These are phyloP conservation scores for Pycnomerus fuliginosus DNA, from an alignment of 2,888 invertebrate genomes.

Conservation along the genomic window DNA sequence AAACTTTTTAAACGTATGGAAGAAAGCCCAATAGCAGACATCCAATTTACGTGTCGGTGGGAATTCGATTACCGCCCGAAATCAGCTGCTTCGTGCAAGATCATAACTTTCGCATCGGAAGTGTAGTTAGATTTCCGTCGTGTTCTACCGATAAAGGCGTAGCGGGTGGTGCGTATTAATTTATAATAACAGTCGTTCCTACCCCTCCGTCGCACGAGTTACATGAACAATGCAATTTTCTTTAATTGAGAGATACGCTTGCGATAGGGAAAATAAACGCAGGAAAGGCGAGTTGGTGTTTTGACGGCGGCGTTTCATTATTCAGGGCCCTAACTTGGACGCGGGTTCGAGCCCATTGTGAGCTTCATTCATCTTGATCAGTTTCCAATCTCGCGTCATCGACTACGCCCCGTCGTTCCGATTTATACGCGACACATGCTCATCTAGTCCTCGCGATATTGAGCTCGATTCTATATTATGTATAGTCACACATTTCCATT, in stretches of 20 bases:
- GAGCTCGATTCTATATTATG: constrained; percentile 5
- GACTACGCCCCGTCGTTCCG: constrained; percentile 27
- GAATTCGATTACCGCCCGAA: no score
- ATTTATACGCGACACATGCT: constrained; percentile 14
- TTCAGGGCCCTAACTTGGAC: constrained; percentile 25
- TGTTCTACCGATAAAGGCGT: constrained; percentile 7
- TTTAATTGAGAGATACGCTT: constrained; percentile 18
- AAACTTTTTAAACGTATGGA: no score
- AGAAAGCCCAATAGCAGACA: no score
- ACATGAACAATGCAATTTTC: constrained; percentile 19
- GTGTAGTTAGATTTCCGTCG: no score
- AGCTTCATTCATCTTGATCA: constrained; percentile 49
- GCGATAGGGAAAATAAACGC: constrained; percentile 8
- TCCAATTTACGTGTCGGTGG: no score
- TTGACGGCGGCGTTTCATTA: constrained; percentile 34
- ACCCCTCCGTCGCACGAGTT: constrained; percentile 15
- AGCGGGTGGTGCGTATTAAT: constrained; percentile 16
- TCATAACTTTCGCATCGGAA: no score
- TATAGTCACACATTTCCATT: constrained; percentile 21
- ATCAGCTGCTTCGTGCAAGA: no score
- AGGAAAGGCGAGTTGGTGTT: constrained; percentile 19
- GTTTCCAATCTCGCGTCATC: constrained; percentile 46
- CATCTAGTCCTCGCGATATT: constrained; percentile 5
- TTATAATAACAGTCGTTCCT: constrained; percentile 13
- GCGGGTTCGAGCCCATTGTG: constrained; percentile 29